Base-by-base conservation (phyloP, 2,797 vertebrate species). In the Fistularia tabacaria region DNA sequence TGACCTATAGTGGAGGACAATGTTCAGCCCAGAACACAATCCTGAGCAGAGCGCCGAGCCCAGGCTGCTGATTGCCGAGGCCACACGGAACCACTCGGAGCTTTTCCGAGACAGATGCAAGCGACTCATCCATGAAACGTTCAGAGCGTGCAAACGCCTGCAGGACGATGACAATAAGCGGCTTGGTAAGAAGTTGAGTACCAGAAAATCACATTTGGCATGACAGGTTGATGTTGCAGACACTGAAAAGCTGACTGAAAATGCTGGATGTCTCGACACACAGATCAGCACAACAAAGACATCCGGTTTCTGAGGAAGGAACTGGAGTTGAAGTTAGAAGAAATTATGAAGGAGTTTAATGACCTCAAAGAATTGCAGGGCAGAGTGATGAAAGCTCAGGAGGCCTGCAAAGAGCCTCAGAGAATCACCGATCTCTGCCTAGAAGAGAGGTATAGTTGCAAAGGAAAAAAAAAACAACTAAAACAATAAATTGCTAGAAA, bases 281-380 rank as follows among this genome's bases (percentile, higher is more conserved):
- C 76, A 98, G 96, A 94, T 49, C 93, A 94, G 82, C 91, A 93
- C 64, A 66, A 76, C 1, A 82, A 91, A 71, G 93, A 95, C 64
- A 74, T 98, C 59, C 84, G 84, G 65, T 98, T 94, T 86, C 93
- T 94, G 91, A 94, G 80, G 83, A 85, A 88, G 65, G 94, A 98
- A 79, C 71, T 97, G 76, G 87, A 93, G 36, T 80, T 82, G 70
- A 95, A 92, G 61, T 85, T 95, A 8, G 91, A 93, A 51, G 90
- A 95, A 73, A 83, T 94, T 10, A 76, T 87, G 36, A 39, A 86
- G 43, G 91, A 92, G 80, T 92, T 85, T 0, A 92, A 96, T 6
- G 69, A 62, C 36, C 89, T 98, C 8, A 15, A 91, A 38, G 76
- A 57, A 0, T 86, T 90, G 45, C 90, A 87, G 59, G 84, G 46